Percentiles rank a stretch among this genome's conserved stretches.
Evolutionary conservation across 1,140 invertebrate genomes (phyloP).

Genomic region (Delia radicum): DNA sequence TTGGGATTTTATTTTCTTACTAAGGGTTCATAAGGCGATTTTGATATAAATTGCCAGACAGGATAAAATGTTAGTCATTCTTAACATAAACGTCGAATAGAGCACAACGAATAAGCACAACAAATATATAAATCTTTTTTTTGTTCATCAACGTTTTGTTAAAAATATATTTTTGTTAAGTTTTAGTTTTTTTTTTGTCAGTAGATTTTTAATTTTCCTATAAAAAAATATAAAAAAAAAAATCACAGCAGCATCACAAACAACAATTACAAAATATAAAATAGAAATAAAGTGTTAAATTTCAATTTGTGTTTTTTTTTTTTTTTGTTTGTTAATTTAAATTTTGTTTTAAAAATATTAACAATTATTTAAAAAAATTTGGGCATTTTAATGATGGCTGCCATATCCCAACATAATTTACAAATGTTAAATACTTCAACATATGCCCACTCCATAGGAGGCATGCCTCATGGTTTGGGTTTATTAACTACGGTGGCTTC

Average conservation of each 20-base stretch:
- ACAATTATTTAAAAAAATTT: not conserved
- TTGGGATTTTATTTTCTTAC: not conserved
- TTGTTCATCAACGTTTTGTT: constrained; percentile 26
- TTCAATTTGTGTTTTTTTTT: not conserved
- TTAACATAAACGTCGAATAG: constrained; percentile 54
- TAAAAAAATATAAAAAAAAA: too few relatives aligned
- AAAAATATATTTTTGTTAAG: constrained; percentile 23
- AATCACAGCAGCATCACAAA: not conserved
- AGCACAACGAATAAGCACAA: constrained; percentile 39
- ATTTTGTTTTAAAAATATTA: not conserved
- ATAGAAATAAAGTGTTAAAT: too few relatives aligned
- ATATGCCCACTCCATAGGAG: constrained; percentile 21
- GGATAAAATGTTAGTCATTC: constrained; percentile 50
- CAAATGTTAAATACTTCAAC: constrained; percentile 25
- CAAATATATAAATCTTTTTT: constrained; percentile 26
- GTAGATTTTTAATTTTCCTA: too few relatives aligned
- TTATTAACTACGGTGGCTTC: constrained; percentile 54
- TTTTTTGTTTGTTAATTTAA: not conserved
- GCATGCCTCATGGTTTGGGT: constrained; percentile 44
- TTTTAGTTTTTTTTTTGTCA: not conserved
- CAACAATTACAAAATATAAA: too few relatives aligned
- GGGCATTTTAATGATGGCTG: constrained; percentile 41
- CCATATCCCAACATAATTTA: constrained; percentile 29
- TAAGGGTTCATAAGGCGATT: constrained; percentile 1
- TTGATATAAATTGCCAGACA: constrained; percentile 50